phyloP scores from a whole-genome alignment of 2,888 invertebrate species.

The Meiosimyza decipiens region DNA sequence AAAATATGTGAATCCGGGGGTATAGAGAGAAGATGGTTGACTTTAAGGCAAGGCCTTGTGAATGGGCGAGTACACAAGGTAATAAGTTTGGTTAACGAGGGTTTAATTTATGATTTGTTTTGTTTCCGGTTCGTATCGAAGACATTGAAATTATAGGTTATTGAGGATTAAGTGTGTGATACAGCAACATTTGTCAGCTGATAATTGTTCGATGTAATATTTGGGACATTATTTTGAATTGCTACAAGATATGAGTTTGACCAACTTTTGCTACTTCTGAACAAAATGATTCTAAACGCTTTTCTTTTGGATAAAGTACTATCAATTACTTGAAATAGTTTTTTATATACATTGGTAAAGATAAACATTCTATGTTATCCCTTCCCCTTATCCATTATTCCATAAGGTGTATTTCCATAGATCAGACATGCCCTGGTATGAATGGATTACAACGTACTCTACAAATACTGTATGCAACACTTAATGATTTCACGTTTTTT shows the following conservation, averaged over 20 bases:
- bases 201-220: too few species aligned
- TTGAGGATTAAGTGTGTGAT: neutral
- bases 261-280: too few species aligned
- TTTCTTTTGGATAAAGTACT: too few species aligned
- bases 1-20: neutral
- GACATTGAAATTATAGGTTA: neutral
- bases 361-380: neutral
- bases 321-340: neutral
- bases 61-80: slow-evolving; percentile 51
- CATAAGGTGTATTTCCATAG: too few species aligned
- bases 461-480: too few species aligned
- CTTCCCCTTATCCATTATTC: neutral
- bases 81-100: slow-evolving; percentile 65
- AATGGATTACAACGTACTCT: too few species aligned
- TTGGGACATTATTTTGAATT: too few species aligned
- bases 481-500: too few species aligned
- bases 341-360: neutral
- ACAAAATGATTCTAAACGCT: too few species aligned
- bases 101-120: slow-evolving; percentile 66
- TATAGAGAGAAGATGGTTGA: neutral
- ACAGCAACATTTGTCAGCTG: neutral
- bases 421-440: too few species aligned
- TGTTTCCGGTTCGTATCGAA: slow-evolving; percentile 59
- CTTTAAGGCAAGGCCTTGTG: slow-evolving; percentile 6
- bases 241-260: too few species aligned